phyloP scores from a whole-genome alignment of 2,797 vertebrate genomes.

The Nyctibius grandis region DNA sequence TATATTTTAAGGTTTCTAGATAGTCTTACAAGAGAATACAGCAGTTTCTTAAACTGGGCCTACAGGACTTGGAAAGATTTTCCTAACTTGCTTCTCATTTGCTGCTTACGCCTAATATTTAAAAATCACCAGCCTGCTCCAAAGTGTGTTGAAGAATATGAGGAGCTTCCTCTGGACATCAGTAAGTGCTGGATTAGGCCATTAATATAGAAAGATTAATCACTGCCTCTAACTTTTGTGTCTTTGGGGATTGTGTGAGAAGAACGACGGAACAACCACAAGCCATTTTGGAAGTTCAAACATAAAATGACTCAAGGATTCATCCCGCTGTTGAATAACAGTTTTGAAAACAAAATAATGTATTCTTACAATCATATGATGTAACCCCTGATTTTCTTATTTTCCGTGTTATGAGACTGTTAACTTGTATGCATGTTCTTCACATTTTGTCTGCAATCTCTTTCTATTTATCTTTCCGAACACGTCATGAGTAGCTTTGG shows the following conservation, averaged over 20 bases:
- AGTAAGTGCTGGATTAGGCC: neutral
- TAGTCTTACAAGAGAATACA: neutral
- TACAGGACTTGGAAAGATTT: neutral
- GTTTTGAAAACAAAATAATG: constrained; percentile 45
- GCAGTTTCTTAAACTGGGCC: neutral
- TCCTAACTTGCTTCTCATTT: neutral
- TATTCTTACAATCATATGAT: constrained; percentile 13
- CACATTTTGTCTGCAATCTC: neutral
- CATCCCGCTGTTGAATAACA: constrained; percentile 34
- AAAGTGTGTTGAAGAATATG: neutral
- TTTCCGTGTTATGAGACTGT: neutral
- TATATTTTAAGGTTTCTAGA: neutral
- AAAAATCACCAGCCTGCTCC: neutral
- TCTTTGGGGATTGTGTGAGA: constrained; percentile 32
- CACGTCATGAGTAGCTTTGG: neutral
- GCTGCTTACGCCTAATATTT: neutral
- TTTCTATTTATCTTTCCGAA: constrained; percentile 25
- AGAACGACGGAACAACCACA: constrained; percentile 45
- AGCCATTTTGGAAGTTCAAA: constrained; percentile 23
- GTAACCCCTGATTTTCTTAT: constrained; percentile 6
- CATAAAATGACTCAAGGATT: constrained; percentile 46
- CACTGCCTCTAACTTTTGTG: neutral
- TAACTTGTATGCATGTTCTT: neutral
- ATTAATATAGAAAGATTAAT: neutral
- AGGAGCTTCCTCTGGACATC: constrained; percentile 8